A percentile compares a stretch with the other conserved stretches of the same genome.
Evolutionary conservation across 2,797 vertebrate genomes (phyloP).

Genomic region (Ctenosaura bakeri): DNA sequence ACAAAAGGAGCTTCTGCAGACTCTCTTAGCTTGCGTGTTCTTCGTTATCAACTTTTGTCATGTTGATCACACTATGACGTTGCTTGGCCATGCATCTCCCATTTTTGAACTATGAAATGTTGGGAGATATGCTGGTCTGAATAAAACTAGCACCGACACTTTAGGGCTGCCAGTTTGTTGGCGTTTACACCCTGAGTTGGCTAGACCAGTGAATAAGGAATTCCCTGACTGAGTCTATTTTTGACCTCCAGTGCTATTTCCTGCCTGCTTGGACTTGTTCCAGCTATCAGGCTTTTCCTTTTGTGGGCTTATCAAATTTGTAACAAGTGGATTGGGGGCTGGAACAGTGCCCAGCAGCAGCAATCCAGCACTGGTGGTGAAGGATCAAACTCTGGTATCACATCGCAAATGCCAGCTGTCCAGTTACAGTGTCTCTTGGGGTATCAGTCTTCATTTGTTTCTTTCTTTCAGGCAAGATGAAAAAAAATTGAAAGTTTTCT

Average conservation of each 20-base stretch:
- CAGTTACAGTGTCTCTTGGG: not conserved
- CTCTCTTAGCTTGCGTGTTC: no score
- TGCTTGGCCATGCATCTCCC: no score
- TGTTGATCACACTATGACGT: no score
- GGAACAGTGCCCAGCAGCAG: not conserved
- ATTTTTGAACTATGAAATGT: no score
- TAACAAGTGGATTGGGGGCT: not conserved
- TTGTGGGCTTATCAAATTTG: slow-evolving; percentile 20
- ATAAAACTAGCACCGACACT: not conserved
- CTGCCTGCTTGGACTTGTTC: slow-evolving; percentile 8
- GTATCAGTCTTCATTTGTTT: no score
- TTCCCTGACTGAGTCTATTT: not conserved
- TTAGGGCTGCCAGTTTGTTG: not conserved
- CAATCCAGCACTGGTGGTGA: not conserved
- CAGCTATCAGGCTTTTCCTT: not conserved
- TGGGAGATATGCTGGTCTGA: not conserved
- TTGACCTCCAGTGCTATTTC: slow-evolving; percentile 7
- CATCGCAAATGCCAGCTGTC: not conserved
- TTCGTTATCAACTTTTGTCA: no score
- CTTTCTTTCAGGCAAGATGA: no score
- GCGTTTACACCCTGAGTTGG: not conserved
- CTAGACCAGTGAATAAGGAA: slow-evolving; percentile 4
- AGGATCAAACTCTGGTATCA: not conserved
- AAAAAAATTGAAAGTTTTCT: no score
- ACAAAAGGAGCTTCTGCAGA: no score